Evolutionary conservation across 2,113 vertebrate species (phyloP).

Genomic region (Climacteris rufus): DNA sequence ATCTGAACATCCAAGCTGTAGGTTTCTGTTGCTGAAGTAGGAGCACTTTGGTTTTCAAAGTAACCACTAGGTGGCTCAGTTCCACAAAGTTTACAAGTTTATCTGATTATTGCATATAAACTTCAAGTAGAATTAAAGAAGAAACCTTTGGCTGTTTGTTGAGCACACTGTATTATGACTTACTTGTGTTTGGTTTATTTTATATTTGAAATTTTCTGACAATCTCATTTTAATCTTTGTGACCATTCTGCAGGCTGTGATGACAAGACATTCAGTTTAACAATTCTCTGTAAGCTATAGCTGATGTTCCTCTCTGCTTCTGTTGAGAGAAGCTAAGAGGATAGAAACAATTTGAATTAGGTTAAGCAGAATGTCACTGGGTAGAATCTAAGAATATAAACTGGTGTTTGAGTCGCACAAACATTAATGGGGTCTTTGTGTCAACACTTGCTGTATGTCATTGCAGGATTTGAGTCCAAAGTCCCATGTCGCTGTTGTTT

Average conservation of each 20-base stretch:
- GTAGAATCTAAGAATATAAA: not conserved
- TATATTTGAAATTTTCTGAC: not conserved
- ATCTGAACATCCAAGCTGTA: not conserved
- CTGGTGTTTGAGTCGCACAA: not conserved
- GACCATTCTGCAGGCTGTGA: not conserved
- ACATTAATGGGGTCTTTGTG: not conserved
- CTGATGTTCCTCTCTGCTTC: not conserved
- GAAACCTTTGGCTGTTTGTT: not conserved
- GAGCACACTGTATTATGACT: not conserved
- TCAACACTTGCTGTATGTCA: not conserved
- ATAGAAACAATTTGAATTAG: not conserved
- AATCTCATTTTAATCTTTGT: not conserved
- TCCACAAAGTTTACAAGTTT: not conserved
- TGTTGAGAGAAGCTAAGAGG: not conserved
- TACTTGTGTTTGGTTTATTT: not conserved
- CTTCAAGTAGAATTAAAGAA: not conserved
- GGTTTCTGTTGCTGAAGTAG: not conserved
- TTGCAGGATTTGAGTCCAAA: not conserved
- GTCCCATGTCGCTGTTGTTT: not conserved
- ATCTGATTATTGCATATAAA: not conserved
- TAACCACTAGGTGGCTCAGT: conserved; percentile 30
- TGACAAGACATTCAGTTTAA: not conserved
- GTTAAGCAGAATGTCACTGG: not conserved
- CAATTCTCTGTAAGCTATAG: not conserved
- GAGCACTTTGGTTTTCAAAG: not conserved